Base-by-base conservation (phyloP, 2,888 invertebrate genomes). In the Metacarcinus magister region DNA sequence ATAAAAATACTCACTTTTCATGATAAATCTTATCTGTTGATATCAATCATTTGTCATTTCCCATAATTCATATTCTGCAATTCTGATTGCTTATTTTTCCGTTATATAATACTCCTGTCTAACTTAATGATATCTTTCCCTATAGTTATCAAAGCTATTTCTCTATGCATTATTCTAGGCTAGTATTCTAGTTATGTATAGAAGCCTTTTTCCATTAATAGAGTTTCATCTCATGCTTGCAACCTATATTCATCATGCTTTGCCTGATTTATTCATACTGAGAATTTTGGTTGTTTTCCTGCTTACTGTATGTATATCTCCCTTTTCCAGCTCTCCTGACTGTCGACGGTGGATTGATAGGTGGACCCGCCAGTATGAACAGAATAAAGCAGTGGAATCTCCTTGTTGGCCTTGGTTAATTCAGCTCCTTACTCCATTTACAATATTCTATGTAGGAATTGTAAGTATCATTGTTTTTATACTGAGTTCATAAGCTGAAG, bases 341-440 rank as follows among this genome's bases (percentile, higher is more conserved):
- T 96, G 96, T 87, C 96, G 95, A 13, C 96, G 92, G 23, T 96
- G 96, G 96, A 48, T 96, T n/a, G 96, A 96, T 23, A 89, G 94
- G n/a, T 96, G 96, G 96, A 96, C 96, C 0, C 43, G 93, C 39
- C 95, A 96, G 67, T 96, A 96, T 32, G 95, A 96, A 28, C 92
- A 89, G 0, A 95, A 93, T n/a, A 92, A 93, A 39, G 90, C 60
- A 8, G 93, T 96, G 10, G 96, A 96, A 67, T 95, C 96, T 3
- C 95, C 96, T 16, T 87, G 93, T n/a, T 96, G 96, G 96, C 96
- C 96, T 28, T 96, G 96, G 96, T 54, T 96, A 13, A 92, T 96
- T 19, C 92, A 96, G 93, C 39, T 96, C 44, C 32, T 95, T 13
- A 96, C 94, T 32, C 96, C 96, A 16, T 95, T 39, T 5, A 89